Evolutionary conservation across 2,113 vertebrate genomes (phyloP).

Genomic region (Hepsetus odoe): DNA sequence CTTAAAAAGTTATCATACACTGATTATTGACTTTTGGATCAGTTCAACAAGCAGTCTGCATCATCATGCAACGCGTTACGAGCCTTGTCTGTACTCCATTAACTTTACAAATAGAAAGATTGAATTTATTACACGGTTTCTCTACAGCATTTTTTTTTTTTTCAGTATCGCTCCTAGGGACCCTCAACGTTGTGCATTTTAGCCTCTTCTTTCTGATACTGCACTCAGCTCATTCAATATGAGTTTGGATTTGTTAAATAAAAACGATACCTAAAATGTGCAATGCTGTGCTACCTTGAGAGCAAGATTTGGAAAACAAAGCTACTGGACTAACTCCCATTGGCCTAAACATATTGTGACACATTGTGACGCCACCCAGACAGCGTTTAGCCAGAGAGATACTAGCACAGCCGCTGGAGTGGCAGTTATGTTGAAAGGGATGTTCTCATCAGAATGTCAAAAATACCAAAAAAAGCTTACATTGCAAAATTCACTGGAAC

Average conservation of each 20-base stretch:
- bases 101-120: not conserved
- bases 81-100: not conserved
- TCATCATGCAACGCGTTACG: no score
- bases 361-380: no score
- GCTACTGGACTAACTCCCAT: not conserved
- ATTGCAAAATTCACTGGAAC: not conserved
- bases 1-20: not conserved
- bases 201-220: no score
- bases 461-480: not conserved
- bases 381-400: not conserved
- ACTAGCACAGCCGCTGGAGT: not conserved
- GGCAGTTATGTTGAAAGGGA: not conserved
- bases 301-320: no score
- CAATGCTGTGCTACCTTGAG: no score
- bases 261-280: no score
- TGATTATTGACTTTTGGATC: not conserved
- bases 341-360: conserved; percentile 1
- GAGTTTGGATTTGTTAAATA: no score
- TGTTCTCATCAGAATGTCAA: not conserved
- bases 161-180: no score
- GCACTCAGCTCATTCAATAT: no score
- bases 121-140: not conserved
- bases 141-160: not conserved
- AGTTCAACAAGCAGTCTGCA: not conserved
- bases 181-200: no score